Evolutionary conservation across 2,888 invertebrate species (phyloP), one percentile per base, ranked within the genome.

Genomic region (Eustalomyia histrio): DNA sequence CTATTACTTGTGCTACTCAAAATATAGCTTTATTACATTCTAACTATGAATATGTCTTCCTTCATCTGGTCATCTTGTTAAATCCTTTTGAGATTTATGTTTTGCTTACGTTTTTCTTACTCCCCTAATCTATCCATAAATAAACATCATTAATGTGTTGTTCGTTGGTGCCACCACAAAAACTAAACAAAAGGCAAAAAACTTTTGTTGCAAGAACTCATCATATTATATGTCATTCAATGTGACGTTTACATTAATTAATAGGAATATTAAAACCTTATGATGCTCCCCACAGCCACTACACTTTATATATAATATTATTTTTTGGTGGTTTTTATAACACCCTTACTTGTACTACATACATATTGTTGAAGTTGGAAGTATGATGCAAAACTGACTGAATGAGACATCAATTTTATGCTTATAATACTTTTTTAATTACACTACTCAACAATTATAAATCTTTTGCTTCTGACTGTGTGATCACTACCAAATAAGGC

Each of bases 11-110:
- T 14, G 18, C 24, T 24, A 7, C 53, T 64, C 9, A 21, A 52
- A 53, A 57, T 63, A 39, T 74, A 35, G 47, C 21, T 24, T 18
- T 50, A n/a, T 47, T 24, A n/a, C 12, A 57, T 55, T 18, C 14
- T 21, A 75, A 57, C 55, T 47, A 35, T 64, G 18, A 64, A 64
- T 65, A 47, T 76, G 55, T 80, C 55, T 60, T 53, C 52, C 35
- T 67, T 71, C 63, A 50, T 75, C 75, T 78, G 71, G 71, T 53
- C 71, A 75, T 81, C 60, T 73, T 16, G 67, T 63, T 78, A 85
- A 86, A 84, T 87, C 85, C 87, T 84, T 84, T 87, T 82, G 85
- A 88, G 88, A 88, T 88, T 88, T 88, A 88, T 88, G 84, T 86
- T 47, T 78, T 72, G 43, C 29, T 64, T 65, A 35, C 57, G 43